A percentile compares a stretch with the other conserved stretches of the same genome.
Evolutionary conservation across 2,888 invertebrate genomes (phyloP).

Genomic region (Theretra japonica): DNA sequence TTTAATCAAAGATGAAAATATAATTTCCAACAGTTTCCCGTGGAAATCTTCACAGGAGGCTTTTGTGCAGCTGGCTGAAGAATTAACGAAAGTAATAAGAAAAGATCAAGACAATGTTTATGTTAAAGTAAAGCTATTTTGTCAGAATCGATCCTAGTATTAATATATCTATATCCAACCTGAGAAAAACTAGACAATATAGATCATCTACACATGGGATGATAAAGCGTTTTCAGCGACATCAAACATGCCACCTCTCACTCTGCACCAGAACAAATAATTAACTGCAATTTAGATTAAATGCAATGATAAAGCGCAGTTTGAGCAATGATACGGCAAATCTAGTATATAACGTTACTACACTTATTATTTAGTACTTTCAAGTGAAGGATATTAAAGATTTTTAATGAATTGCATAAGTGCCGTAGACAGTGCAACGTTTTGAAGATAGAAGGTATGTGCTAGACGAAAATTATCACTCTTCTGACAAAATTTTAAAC

Average conservation of each 20-base stretch:
- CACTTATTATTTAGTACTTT: neutral
- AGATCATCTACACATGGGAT: constrained; percentile 1
- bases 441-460: neutral
- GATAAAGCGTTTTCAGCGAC: neutral
- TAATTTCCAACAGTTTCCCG: too few species aligned
- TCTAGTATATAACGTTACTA: neutral
- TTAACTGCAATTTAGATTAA: neutral
- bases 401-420: constrained; percentile 9
- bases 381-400: neutral
- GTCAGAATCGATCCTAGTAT: too few species aligned
- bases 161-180: too few species aligned
- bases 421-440: neutral
- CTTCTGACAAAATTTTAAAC: neutral
- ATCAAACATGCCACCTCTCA: constrained; percentile 30
- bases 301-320: constrained; percentile 2
- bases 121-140: too few species aligned
- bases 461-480: neutral
- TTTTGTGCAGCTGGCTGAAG: too few species aligned
- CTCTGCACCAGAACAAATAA: constrained; percentile 20
- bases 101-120: too few species aligned
- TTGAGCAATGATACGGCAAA: constrained; percentile 17
- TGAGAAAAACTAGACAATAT: neutral
- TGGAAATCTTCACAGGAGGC: too few species aligned
- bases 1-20: too few species aligned
- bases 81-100: too few species aligned